These are phyloP conservation scores for Irena cyanogastra DNA, from an alignment of 2,113 vertebrate species.

Conservation along the genomic window DNA sequence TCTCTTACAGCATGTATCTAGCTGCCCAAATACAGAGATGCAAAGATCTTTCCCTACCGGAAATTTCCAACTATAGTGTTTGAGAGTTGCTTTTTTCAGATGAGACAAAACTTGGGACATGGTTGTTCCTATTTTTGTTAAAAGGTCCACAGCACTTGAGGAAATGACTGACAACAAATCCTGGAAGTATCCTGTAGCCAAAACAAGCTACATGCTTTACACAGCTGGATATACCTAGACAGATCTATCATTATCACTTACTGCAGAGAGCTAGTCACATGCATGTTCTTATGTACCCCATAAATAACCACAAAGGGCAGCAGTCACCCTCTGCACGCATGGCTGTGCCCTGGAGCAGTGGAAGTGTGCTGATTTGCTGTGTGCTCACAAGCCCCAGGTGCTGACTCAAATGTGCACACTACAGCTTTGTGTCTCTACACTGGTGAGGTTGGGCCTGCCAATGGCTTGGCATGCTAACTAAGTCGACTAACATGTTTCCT, in stretches of 20 bases:
- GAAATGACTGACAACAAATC: not conserved
- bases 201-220: not conserved
- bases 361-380: not conserved
- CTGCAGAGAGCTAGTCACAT: not conserved
- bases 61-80: not conserved
- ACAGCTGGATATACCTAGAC: not conserved
- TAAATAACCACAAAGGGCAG: not conserved
- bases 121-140: not conserved
- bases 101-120: not conserved
- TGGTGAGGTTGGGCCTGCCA: not conserved
- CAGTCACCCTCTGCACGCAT: rapidly evolving
- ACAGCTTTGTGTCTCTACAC: not conserved
- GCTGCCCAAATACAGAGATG: not conserved
- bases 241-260: not conserved
- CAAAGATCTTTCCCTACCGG: not conserved
- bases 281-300: not conserved
- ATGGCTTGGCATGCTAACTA: not conserved
- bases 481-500: not conserved
- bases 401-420: rapidly evolving
- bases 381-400: not conserved
- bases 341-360: not conserved
- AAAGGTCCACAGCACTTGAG: not conserved
- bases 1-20: not conserved
- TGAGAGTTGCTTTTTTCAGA: not conserved
- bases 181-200: not conserved